A percentile compares a stretch with the other conserved stretches of the same genome.
Evolutionary conservation across 2,113 vertebrate species (phyloP).

Genomic region (Anguilla japonica): DNA sequence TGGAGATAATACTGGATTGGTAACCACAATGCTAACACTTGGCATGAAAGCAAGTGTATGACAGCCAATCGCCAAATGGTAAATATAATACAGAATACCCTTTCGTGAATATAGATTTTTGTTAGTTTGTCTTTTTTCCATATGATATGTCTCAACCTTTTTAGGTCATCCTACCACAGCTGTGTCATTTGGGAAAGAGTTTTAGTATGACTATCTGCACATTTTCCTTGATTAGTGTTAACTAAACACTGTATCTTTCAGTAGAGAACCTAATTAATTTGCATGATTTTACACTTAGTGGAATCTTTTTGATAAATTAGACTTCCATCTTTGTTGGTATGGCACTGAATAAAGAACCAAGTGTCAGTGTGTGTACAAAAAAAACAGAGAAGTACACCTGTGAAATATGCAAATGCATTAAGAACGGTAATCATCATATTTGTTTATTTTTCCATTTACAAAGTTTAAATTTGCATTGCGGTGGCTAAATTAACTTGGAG

Average conservation of each 20-base stretch:
- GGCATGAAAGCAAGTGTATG: too few species aligned
- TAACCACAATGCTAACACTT: too few species aligned
- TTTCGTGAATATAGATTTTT: background rate
- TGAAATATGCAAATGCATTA: constrained; percentile 74
- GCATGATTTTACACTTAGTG: constrained; percentile 80
- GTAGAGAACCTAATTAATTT: constrained; percentile 75
- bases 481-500: constrained; percentile 67
- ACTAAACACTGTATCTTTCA: constrained; percentile 78
- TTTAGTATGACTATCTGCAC: constrained; percentile 72
- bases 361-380: constrained; percentile 47
- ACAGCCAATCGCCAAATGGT: too few species aligned
- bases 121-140: background rate
- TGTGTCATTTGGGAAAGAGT: constrained; percentile 60
- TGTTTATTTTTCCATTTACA: constrained; percentile 72
- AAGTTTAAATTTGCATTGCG: constrained; percentile 72
- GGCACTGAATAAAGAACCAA: constrained; percentile 66
- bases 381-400: constrained; percentile 72
- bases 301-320: constrained; percentile 67
- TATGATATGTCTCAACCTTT: background rate
- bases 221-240: constrained; percentile 82
- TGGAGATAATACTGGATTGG: too few species aligned
- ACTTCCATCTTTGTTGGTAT: constrained; percentile 69
- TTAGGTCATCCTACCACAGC: constrained; percentile 26
- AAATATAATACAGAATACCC: too few species aligned
- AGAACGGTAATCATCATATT: constrained; percentile 73